Evolutionary conservation across 2,888 invertebrate genomes (phyloP), one percentile per base, ranked within the genome.

Genomic region (Caenorhabditis sp.): DNA sequence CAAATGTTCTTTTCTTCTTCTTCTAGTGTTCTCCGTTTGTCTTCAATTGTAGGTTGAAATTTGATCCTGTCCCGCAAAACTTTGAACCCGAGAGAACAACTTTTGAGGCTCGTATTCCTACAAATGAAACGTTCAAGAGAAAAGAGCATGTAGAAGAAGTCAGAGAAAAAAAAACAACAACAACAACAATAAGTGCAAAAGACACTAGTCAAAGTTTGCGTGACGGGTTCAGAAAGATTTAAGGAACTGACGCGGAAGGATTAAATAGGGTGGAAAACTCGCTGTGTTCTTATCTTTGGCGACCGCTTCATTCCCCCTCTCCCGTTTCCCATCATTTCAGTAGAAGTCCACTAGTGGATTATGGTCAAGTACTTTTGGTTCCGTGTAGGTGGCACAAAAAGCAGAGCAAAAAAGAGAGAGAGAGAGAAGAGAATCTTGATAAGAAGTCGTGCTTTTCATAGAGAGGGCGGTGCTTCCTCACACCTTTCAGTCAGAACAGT

Each of bases 181-280:
- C 20, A 71, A 71, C 40, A 44, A 44, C 55, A 71, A 55, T 44
- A 62, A 62, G 47, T 62, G 71, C 71, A 62, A 22, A 26, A 35
- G 24, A 37, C 62, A 44, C 18, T 47, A 47, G 47, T 20, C 47
- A 44, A 44, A 76, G 76, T 76, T 76, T 37, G 67, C 67, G 67
- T 67, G 67, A 65, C 67, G 58, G 61, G 76, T 65, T 74, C 65
- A 67, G 51, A 58, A 60, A 76, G 76, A 76, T 50, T 76, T 76
- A 61, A 67, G 35, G n/a, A 64, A 55, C 24, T 72, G 60, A 40
- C 32, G 40, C 58, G 28, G 67, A 67, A 67, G 67, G 67, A 76
- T 76, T 76, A 76, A 76, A 76, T 76, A 76, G 76, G 76, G 76
- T 76, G 76, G 76, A 76, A 76, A 74, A 61, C 24, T 26, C 26